These are phyloP conservation scores for Menura novaehollandiae DNA, from an alignment of 2,113 vertebrate species.

Conservation along the genomic window DNA sequence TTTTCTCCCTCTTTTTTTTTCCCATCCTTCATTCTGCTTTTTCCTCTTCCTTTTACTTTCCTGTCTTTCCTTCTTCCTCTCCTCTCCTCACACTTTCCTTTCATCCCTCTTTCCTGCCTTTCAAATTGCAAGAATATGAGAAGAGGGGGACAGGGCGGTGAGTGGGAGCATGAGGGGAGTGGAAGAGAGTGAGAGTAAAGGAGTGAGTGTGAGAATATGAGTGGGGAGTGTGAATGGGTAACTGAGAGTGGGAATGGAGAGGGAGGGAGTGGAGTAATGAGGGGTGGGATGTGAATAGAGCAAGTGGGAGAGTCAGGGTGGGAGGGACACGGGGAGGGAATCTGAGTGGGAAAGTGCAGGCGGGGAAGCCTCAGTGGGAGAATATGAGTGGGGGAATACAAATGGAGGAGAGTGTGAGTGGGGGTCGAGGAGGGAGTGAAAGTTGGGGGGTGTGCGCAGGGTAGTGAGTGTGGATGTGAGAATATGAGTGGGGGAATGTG, in stretches of 20 bases:
- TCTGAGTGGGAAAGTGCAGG: background rate
- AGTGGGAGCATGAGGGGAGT: background rate
- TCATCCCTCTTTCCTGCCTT: background rate
- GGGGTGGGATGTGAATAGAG: background rate
- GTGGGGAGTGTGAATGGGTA: no score
- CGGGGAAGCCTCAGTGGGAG: background rate
- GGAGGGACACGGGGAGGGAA: background rate
- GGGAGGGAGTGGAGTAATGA: background rate
- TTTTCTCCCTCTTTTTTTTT: background rate
- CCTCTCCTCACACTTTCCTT: background rate
- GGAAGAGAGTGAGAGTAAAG: rapidly evolving
- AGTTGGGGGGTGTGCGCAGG: background rate
- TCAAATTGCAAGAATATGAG: background rate
- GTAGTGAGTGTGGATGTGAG: background rate
- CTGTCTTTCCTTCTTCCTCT: background rate
- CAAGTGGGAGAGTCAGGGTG: background rate
- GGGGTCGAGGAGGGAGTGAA: background rate
- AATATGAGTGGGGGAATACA: background rate
- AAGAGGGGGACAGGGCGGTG: background rate
- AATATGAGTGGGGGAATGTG: no score
- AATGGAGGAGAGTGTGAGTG: background rate
- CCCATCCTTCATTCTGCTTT: background rate
- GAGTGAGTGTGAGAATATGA: background rate
- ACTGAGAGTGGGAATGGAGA: background rate
- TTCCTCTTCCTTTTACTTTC: background rate